Evolutionary conservation across 2,888 invertebrate species (phyloP), one percentile per base, ranked within the genome.

Genomic region (Dryococelus australis): DNA sequence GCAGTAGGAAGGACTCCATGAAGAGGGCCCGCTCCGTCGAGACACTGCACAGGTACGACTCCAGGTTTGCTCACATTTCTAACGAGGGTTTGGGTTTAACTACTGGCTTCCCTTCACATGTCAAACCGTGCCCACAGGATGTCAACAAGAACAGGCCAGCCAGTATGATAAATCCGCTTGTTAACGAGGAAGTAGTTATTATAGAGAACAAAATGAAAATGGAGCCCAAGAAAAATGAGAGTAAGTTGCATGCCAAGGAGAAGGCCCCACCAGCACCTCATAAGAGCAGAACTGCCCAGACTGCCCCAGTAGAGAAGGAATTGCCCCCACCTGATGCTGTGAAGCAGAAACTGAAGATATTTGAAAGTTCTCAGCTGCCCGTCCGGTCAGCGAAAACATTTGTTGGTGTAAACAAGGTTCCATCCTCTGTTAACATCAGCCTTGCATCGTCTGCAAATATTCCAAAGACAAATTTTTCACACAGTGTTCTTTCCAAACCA

Each of bases 261-360:
- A 85, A 85, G 47, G 47, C 80, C 43, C 87, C 87, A 80, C 53
- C 85, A 27, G 85, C 86, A 51, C 79, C 84, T n/a, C 85, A 86
- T 84, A 87, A 87, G 86, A 88, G 87, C 35, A 86, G 85, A 35
- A 24, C 88, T n/a, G 85, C 86, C 92, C 91, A 88, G 93, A 91
- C 90, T 92, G 91, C 88, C 92, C 91, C 96, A 90, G 95, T 95
- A 90, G 96, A 96, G 89, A 95, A 95, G 24, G 97, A 97, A 91
- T 94, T 97, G 85, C 98, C 98, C 2, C 98, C 98, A 27, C 96
- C 96, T 0, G 98, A 98, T 93, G 95, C 98, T 89, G 98, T 98
- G 88, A 97, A 97, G 90, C 96, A 97, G 88, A 96, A 97, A 24
- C 94, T 97, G 89, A 95, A 96, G 91, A 96, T 97, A 91, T 98